Base-by-base conservation (phyloP, 2,888 invertebrate species). In the Drosophila nigricruria region DNA sequence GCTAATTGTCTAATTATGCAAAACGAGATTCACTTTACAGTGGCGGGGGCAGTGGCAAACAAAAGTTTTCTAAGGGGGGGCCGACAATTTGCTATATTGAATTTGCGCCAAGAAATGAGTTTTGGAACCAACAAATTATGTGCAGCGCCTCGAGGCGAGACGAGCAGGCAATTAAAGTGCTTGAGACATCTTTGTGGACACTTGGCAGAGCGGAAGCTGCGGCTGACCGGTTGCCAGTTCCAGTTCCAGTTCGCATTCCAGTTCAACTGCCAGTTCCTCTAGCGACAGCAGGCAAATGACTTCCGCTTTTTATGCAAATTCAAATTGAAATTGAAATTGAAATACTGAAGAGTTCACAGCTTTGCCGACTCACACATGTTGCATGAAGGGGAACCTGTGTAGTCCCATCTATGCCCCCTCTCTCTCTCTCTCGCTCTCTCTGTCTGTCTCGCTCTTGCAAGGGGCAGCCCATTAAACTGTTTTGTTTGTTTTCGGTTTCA, bases 251-350 rank as follows among this genome's bases (percentile, higher is more conserved):
- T 59, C 58, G 34, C 23, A 14, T 57, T 34, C 43, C 27, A 18
- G 25, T 45, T 25, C 36, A 50, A 5, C 0, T 43, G 36, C 8
- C 8, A 20, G 8, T 53, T 34, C 42, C 34, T 9, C 34, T 16
- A 16, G 20, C 14, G 34, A 52, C 18, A 58, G 50, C 53, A 64
- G 73, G 69, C 79, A 77, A 84, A 81, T 81, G 84, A 87, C 72
- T 83, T 83, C 84, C 82, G 38, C 66, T 66, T 60, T 62, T 62
- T 71, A 85, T 85, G 74, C 72, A 82, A 80, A 80, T 85, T 82
- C 43, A 47, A 64, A 61, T 45, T 60, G 61, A 73, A 66, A 72
- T 85, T 82, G 49, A 47, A 64, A 61, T 45, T 60, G 61, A 73
- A 66, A 72, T 40, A 43, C 45, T 47, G 40, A 65, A 18, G 47